These are phyloP conservation scores for Mechanitis mazaeus DNA, from an alignment of 2,888 invertebrate genomes.

Conservation along the genomic window DNA sequence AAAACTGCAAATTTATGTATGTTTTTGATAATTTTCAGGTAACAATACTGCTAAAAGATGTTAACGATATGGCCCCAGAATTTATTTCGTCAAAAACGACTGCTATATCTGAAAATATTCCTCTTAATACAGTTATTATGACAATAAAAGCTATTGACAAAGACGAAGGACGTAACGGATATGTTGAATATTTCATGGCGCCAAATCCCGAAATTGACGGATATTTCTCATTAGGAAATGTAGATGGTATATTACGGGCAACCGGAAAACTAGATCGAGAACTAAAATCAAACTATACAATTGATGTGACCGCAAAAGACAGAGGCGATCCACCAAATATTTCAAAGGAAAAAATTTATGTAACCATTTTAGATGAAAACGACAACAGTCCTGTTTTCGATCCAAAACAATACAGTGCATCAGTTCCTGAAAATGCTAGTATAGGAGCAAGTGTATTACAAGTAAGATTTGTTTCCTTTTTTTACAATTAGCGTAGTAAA, in stretches of 20 bases:
- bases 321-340: conserved; percentile 89
- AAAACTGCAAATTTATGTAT: no score
- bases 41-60: conserved; percentile 89
- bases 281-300: conserved; percentile 82
- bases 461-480: conserved; percentile 61
- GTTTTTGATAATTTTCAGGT: conserved; percentile 77
- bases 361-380: conserved; percentile 90
- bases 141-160: conserved; percentile 92
- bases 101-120: conserved; percentile 88
- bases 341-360: conserved; percentile 81
- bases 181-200: conserved; percentile 89
- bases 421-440: conserved; percentile 94
- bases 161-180: conserved; percentile 94
- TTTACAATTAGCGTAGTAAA: conserved; percentile 1
- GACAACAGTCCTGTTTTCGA: conserved; percentile 94
- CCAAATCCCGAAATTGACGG: conserved; percentile 79
- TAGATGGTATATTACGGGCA: conserved; percentile 91
- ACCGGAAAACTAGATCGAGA: conserved; percentile 92
- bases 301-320: conserved; percentile 90
- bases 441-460: conserved; percentile 93
- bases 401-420: conserved; percentile 92
- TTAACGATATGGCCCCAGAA: conserved; percentile 93
- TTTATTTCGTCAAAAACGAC: conserved; percentile 89
- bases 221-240: conserved; percentile 88
- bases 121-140: conserved; percentile 90